Evolutionary conservation across 2,113 vertebrate genomes (phyloP).

Genomic region (Corapipo altera): DNA sequence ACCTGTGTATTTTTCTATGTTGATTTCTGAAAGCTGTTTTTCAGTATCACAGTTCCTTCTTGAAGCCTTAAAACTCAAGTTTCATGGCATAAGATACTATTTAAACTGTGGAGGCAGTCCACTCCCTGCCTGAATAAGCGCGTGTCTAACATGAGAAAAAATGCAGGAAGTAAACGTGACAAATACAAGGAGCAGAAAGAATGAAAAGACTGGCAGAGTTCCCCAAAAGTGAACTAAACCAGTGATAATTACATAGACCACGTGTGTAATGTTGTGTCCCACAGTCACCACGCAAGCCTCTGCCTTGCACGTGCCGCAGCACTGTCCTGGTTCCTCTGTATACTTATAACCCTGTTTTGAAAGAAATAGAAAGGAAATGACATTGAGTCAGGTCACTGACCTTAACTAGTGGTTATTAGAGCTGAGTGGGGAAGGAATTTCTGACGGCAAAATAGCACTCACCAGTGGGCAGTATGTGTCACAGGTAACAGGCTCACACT

Average conservation of each 20-base stretch:
- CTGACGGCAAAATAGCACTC: neutral
- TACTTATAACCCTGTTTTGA: slow-evolving; percentile 72
- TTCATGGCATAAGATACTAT: neutral
- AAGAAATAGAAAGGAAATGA: neutral
- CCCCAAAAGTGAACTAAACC: neutral
- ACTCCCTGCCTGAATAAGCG: neutral
- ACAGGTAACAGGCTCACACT: slow-evolving; percentile 61
- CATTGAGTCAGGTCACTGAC: neutral
- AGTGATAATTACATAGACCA: slow-evolving; percentile 42
- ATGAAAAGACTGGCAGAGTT: neutral
- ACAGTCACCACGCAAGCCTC: slow-evolving; percentile 20
- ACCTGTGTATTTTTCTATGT: neutral
- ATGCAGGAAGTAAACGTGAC: neutral
- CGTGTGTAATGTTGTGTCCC: neutral
- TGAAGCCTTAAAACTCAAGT: neutral
- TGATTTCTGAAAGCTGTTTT: neutral
- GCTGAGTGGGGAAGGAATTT: too few relatives aligned
- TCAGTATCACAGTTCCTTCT: neutral
- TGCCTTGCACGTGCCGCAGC: slow-evolving; percentile 62
- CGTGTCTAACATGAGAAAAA: neutral
- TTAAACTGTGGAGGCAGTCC: neutral
- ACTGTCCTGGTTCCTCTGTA: slow-evolving; percentile 9
- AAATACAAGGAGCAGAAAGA: neutral
- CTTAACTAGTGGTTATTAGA: neutral
- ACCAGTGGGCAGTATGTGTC: slow-evolving; percentile 60